Percentiles rank a stretch among this genome's conserved stretches.
These are phyloP conservation scores for Chelmon rostratus DNA, from an alignment of 2,797 vertebrate genomes.

Conservation along the genomic window DNA sequence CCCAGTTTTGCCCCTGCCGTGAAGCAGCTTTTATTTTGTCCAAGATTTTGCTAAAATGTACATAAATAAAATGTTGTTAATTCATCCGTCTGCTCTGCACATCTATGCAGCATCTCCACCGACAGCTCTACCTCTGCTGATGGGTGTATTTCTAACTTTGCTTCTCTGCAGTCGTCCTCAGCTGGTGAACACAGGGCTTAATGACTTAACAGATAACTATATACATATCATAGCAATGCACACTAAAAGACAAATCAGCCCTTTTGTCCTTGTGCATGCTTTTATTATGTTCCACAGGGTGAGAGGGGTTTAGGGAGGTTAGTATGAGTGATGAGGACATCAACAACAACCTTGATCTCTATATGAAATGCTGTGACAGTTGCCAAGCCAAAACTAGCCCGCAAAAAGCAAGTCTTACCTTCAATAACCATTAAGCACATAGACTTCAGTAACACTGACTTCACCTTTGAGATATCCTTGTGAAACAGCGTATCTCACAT, in stretches of 20 bases:
- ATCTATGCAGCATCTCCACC: background rate
- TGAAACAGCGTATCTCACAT: background rate
- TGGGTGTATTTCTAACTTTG: too few species aligned
- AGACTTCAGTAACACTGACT: background rate
- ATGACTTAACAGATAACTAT: background rate
- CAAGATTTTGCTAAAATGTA: background rate
- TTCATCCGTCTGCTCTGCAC: background rate
- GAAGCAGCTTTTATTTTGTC: background rate
- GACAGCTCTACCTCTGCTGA: too few species aligned
- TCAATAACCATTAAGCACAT: background rate
- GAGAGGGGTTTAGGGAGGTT: slow-evolving; percentile 12
- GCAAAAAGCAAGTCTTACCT: background rate
- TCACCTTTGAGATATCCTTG: background rate
- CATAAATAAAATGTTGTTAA: too few species aligned
- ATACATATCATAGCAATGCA: background rate
- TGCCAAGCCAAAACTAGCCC: background rate
- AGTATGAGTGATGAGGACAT: slow-evolving; percentile 53
- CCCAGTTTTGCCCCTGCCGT: background rate
- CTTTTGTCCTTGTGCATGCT: slow-evolving; percentile 26
- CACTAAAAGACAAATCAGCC: background rate
- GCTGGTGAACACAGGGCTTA: background rate
- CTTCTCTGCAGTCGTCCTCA: too few species aligned
- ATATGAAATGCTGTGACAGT: slow-evolving; percentile 1
- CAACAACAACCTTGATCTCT: slow-evolving; percentile 57
- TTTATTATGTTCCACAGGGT: slow-evolving; percentile 14